Conservation (phyloP, 2,797 vertebrate species). For the Rhabdophis nuchalis region DNA sequence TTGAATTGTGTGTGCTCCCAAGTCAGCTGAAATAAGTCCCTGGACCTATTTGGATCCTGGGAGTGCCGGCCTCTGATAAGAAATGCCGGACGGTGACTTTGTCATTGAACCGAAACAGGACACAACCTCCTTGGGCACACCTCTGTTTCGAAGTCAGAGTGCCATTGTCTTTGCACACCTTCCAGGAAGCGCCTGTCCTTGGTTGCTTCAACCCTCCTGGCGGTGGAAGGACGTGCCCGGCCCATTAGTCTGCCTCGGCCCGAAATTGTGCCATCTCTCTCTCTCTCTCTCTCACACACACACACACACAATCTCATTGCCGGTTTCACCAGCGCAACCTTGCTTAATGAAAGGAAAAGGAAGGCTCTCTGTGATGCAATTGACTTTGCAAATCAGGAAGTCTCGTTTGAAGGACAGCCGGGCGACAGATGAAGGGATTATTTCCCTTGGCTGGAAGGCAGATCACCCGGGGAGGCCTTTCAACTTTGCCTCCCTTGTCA, state of each 20-base stretch:
- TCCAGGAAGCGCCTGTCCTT: background rate
- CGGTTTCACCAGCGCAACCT: background rate
- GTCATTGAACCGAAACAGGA: background rate
- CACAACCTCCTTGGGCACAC: background rate
- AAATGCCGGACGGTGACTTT: background rate
- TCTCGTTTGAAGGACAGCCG: background rate
- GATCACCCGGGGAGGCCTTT: no score
- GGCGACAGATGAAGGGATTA: background rate
- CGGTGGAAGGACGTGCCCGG: background rate
- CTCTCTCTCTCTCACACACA: no score
- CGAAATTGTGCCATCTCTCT: no score
- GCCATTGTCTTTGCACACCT: background rate
- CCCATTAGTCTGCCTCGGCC: no score
- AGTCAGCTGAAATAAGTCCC: background rate
- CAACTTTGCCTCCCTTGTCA: background rate
- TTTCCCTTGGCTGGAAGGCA: background rate
- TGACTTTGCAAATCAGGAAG: background rate
- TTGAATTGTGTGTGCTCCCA: background rate
- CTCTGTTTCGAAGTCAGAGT: background rate
- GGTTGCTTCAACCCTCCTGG: background rate
- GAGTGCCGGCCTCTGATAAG: background rate
- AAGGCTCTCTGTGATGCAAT: background rate
- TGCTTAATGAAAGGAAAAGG: background rate
- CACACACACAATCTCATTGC: background rate
- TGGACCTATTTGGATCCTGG: background rate